Conservation (phyloP, 2,888 invertebrate genomes). For the Mythimna albipuncta region DNA sequence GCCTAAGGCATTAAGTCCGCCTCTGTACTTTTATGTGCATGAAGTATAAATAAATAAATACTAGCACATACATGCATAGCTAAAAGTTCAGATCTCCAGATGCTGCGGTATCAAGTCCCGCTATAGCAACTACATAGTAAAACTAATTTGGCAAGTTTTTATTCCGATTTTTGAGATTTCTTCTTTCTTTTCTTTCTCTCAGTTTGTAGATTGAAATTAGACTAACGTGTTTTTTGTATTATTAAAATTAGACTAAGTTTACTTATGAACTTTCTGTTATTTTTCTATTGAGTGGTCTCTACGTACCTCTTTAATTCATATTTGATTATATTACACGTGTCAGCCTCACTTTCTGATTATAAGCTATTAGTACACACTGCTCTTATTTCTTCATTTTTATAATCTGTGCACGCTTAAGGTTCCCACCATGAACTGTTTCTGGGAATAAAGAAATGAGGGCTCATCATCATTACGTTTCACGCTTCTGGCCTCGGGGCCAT, state of each 20-base stretch:
- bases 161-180: neutral
- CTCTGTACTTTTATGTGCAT: no score
- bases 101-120: neutral
- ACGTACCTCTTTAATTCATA: conserved; percentile 56
- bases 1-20: no score
- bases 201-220: neutral
- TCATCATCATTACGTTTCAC: conserved; percentile 56
- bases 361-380: conserved; percentile 43
- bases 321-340: conserved; percentile 62
- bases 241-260: neutral
- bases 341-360: conserved; percentile 44
- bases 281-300: neutral
- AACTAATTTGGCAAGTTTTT: neutral
- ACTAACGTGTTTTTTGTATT: no score
- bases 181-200: no score
- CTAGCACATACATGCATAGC: neutral
- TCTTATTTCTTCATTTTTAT: conserved; percentile 52
- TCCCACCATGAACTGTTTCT: conserved; percentile 43
- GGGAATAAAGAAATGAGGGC: conserved; percentile 36
- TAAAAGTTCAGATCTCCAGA: neutral
- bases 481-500: conserved; percentile 19
- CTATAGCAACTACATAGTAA: neutral
- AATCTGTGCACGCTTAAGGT: conserved; percentile 27
- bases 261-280: neutral
- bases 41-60: no score